Percentiles rank a stretch among this genome's conserved stretches.
phyloP scores from a whole-genome alignment of 2,888 invertebrate species.

The Perithous albicinctus region DNA sequence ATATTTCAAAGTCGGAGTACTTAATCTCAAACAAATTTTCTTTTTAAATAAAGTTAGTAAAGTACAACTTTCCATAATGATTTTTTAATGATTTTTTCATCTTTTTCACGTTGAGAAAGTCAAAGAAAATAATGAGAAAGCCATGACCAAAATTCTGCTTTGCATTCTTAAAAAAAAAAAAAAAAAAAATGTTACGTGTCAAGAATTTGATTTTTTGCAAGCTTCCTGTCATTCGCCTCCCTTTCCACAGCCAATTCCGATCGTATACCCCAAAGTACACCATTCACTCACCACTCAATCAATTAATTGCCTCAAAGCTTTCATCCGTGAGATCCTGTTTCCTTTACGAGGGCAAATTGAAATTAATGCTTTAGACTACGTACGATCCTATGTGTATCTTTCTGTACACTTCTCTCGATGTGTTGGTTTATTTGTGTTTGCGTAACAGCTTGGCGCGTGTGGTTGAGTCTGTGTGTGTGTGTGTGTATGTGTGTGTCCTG shows the following conservation, averaged over 20 bases:
- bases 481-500: background rate
- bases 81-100: too few relatives aligned
- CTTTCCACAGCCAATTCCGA: too few relatives aligned
- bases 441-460: background rate
- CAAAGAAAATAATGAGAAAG: too few relatives aligned
- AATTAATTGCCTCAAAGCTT: constrained; percentile 59
- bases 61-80: too few relatives aligned
- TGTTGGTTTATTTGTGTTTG: constrained; percentile 50
- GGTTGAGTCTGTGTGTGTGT: background rate
- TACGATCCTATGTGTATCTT: constrained; percentile 5
- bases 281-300: constrained; percentile 53
- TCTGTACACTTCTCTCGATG: constrained; percentile 16
- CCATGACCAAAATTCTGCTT: too few relatives aligned
- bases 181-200: too few relatives aligned
- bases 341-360: constrained; percentile 62
- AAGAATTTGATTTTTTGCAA: background rate
- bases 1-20: too few relatives aligned
- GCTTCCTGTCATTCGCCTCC: background rate
- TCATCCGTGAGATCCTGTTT: constrained; percentile 56
- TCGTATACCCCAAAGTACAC: background rate
- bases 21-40: too few relatives aligned
- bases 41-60: too few relatives aligned
- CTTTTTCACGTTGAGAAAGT: too few relatives aligned
- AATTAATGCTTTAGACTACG: constrained; percentile 57
- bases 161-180: too few relatives aligned